phyloP scores from a whole-genome alignment of 2,797 vertebrate genomes.

The Rhinatrema bivittatum region DNA sequence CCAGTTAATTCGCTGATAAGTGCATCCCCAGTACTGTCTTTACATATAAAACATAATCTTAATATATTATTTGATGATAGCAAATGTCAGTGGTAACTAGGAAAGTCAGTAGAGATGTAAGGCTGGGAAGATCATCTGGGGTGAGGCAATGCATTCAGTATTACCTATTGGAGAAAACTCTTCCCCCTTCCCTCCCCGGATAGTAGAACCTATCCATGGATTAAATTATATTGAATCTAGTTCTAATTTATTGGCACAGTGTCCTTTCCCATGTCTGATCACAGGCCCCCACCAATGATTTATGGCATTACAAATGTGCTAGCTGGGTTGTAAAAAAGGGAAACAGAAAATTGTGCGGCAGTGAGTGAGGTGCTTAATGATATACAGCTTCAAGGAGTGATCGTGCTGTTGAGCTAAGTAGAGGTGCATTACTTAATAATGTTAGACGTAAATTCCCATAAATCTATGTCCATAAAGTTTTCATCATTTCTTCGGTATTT shows the following conservation, averaged over 20 bases:
- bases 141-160: background rate
- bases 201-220: background rate
- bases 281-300: background rate
- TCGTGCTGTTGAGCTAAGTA: no score
- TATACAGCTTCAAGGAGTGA: no score
- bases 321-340: background rate
- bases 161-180: background rate
- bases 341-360: background rate
- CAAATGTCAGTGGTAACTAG: no score
- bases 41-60: background rate
- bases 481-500: no score
- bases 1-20: background rate
- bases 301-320: background rate
- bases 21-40: background rate
- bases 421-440: no score
- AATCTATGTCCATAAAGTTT: no score
- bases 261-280: background rate
- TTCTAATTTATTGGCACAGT: background rate
- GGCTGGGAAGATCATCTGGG: background rate
- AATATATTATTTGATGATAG: background rate
- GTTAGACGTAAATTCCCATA: no score
- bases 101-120: background rate
- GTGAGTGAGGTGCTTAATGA: no score
- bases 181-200: no score
- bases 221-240: background rate